phyloP scores from a whole-genome alignment of 2,888 invertebrate species.

The Drosophila fulvimacula region DNA sequence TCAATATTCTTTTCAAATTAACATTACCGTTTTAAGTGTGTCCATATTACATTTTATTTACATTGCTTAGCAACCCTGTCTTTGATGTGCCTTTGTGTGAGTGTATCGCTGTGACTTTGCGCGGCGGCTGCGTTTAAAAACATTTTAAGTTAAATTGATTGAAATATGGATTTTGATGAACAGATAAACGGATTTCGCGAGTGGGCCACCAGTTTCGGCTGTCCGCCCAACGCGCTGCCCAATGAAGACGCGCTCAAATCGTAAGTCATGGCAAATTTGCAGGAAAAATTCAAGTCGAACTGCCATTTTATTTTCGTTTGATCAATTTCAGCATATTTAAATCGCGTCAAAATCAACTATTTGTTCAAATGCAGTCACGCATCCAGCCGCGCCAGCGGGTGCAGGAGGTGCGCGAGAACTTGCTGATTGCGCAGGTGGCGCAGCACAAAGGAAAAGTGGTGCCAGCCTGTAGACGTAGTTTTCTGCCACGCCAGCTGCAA shows the following conservation, averaged over 20 bases:
- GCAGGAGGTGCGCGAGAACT: slow-evolving; percentile 77
- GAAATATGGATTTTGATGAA: slow-evolving; percentile 54
- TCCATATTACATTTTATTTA: neutral
- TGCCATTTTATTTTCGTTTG: neutral
- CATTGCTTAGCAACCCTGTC: neutral
- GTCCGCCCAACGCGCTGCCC: slow-evolving; percentile 76
- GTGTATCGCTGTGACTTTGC: slow-evolving; percentile 16
- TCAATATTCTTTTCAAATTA: neutral
- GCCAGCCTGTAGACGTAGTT: slow-evolving; percentile 70
- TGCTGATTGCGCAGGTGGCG: slow-evolving; percentile 80
- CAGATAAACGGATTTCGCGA: slow-evolving; percentile 73
- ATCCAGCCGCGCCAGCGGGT: slow-evolving; percentile 82
- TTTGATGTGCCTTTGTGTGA: slow-evolving; percentile 5
- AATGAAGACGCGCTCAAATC: slow-evolving; percentile 80
- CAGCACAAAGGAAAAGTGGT: slow-evolving; percentile 75
- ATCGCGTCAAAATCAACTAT: slow-evolving; percentile 78
- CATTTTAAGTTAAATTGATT: neutral
- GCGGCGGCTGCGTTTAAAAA: slow-evolving; percentile 37
- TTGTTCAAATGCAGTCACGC: slow-evolving; percentile 78
- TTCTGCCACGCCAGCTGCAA: slow-evolving; percentile 81
- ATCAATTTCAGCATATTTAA: slow-evolving; percentile 79
- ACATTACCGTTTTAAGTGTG: slow-evolving; percentile 3
- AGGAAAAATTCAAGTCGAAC: neutral
- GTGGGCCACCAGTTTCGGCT: slow-evolving; percentile 82
- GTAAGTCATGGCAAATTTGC: slow-evolving; percentile 61